Base-by-base conservation (phyloP, 2,888 invertebrate genomes). In the Acanthosoma haemorrhoidale region DNA sequence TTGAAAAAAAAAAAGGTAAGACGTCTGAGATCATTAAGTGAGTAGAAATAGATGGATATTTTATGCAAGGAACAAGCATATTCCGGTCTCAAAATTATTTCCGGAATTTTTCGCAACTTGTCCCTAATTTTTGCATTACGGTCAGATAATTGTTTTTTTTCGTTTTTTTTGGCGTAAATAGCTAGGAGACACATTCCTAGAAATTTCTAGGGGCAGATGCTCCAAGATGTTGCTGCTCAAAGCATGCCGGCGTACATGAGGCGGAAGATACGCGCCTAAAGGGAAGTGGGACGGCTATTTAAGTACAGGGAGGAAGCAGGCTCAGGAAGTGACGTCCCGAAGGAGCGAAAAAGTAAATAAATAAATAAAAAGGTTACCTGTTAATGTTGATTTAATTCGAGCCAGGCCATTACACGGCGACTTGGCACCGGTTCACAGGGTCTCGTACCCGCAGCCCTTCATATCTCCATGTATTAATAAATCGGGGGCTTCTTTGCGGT, bases 371-470 rank as follows among this genome's bases (percentile, higher is more conserved):
- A 25, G n/a, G 51, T 51, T 51, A 51, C 51, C 51, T 51, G 51
- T 51, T 25, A 51, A 51, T 51, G 51, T 51, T 51, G 51, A 51
- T 51, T 51, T 51, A 51, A 51, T 51, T 51, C 51, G 51, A 51
- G 2, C n/a, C 25, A 25, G 13, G 51, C 51, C 51, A 51, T 51
- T 51, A 51, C 51, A 51, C n/a, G 0, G 25, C 5, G 51, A 25
- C 51, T 51, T 51, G 51, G 51, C 51, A 51, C 51, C 25, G 13
- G 25, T 16, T 51, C 51, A 25, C 6, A 51, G 25, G 29, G 2
- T 11, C n/a, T n/a, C n/a, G 1, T 25, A 9, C 1, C 51, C 29
- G 51, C 29, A 25, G 21, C 21, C 51, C 2, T 51, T 25, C 51
- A 51, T 51, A 51, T 51, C 51, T 21, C n/a, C 2, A 25, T 29